Percentiles rank a stretch among this genome's conserved stretches.
These are phyloP conservation scores for Athalia cordata DNA, from an alignment of 2,888 invertebrate genomes.

Conservation along the genomic window DNA sequence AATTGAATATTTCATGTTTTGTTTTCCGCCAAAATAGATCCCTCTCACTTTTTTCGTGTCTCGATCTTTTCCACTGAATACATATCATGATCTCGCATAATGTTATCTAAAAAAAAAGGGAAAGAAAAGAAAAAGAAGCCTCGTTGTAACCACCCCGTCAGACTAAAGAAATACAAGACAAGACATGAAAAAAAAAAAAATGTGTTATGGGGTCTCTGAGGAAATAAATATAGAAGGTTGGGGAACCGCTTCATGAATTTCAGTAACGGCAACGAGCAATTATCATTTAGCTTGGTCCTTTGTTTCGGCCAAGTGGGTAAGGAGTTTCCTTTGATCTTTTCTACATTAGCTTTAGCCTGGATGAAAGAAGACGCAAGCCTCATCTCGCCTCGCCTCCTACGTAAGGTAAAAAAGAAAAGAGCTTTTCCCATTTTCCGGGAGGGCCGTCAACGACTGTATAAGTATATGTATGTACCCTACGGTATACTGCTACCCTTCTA, in stretches of 20 bases:
- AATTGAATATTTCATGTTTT: constrained; percentile 34
- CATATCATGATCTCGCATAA: constrained; percentile 1
- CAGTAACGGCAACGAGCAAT: constrained; percentile 24
- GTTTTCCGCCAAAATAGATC: constrained; percentile 12
- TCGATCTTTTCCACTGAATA: constrained; percentile 18
- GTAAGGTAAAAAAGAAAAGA: too few species aligned
- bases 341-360: constrained; percentile 29
- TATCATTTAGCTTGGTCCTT: constrained; percentile 23
- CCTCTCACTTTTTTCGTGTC: neutral
- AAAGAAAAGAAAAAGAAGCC: neutral
- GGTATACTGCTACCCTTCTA: too few species aligned
- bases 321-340: constrained; percentile 24
- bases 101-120: neutral
- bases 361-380: constrained; percentile 19
- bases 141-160: neutral
- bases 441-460: too few species aligned
- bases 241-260: constrained; percentile 25
- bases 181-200: neutral
- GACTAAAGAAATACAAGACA: too few species aligned
- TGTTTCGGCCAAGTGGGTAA: constrained; percentile 20
- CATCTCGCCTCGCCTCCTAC: neutral
- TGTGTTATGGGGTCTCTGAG: neutral
- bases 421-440: too few species aligned
- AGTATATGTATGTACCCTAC: too few species aligned
- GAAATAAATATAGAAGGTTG: neutral